Evolutionary conservation across 2,888 invertebrate species (phyloP).

Genomic region (Synergus japonicus): DNA sequence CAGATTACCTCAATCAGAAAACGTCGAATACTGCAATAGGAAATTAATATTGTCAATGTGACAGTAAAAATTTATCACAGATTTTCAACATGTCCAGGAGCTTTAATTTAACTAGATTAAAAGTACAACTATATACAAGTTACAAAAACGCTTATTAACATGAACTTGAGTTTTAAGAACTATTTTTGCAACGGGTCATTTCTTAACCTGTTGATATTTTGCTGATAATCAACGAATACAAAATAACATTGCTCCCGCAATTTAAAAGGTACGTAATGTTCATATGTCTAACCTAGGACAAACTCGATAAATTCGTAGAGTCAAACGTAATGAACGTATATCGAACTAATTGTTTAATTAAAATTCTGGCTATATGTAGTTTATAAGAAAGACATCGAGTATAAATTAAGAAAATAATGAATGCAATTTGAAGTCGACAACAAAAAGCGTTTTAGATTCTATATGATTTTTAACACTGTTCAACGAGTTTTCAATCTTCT

Average conservation of each 20-base stretch:
- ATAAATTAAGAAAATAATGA: constrained; percentile 17
- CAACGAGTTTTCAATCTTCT: neutral
- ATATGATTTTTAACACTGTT: constrained; percentile 5
- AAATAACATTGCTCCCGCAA: neutral
- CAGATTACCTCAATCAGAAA: constrained; percentile 35
- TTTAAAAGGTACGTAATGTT: neutral
- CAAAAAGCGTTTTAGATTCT: constrained; percentile 17
- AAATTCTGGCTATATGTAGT: constrained; percentile 21
- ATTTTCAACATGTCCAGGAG: constrained; percentile 64
- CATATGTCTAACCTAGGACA: neutral
- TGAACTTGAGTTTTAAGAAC: neutral
- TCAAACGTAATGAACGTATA: neutral
- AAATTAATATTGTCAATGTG: constrained; percentile 67
- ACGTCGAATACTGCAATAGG: constrained; percentile 60
- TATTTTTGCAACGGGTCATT: neutral
- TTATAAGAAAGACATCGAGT: constrained; percentile 13
- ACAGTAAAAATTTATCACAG: constrained; percentile 73
- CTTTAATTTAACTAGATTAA: constrained; percentile 55
- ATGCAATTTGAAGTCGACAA: neutral
- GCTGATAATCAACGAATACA: constrained; percentile 1
- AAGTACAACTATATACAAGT: constrained; percentile 63
- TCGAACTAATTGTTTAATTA: constrained; percentile 3
- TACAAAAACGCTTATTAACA: constrained; percentile 1
- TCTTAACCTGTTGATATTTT: constrained; percentile 11
- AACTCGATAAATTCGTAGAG: neutral